Percentiles rank a stretch among this genome's conserved stretches.
These are phyloP conservation scores for Empis stercorea DNA, from an alignment of 2,888 invertebrate species.

Conservation along the genomic window DNA sequence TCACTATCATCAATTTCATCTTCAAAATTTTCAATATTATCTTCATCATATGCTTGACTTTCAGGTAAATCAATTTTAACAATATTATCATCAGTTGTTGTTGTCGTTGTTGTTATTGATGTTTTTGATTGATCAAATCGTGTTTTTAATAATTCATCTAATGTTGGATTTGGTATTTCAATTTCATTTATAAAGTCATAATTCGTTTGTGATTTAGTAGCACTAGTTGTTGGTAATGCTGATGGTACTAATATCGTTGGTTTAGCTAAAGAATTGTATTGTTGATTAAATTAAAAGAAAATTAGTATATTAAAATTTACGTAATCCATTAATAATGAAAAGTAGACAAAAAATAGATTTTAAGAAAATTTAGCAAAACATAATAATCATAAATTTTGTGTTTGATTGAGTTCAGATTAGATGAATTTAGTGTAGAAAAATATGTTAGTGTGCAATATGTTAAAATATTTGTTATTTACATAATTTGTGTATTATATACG, in stretches of 20 bases:
- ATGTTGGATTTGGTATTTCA: background rate
- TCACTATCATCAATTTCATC: constrained; percentile 3
- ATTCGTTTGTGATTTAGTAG: background rate
- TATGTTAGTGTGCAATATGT: no score
- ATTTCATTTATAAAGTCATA: background rate
- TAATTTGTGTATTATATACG: no score
- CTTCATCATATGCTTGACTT: background rate
- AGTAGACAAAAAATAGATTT: no score
- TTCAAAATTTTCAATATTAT: background rate
- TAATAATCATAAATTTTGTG: no score
- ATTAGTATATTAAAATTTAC: no score
- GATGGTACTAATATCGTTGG: background rate
- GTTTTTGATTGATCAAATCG: background rate
- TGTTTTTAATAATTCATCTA: background rate
- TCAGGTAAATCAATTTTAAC: background rate
- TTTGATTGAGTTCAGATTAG: no score
- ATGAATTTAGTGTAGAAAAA: no score
- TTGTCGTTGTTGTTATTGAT: background rate
- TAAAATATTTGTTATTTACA: no score
- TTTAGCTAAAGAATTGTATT: no score
- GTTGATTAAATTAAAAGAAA: no score
- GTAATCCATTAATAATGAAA: no score
- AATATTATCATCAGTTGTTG: background rate
- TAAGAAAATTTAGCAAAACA: no score
- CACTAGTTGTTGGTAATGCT: background rate